These are phyloP conservation scores for Escarpia spicata DNA, from an alignment of 2,888 invertebrate species.

Conservation along the genomic window DNA sequence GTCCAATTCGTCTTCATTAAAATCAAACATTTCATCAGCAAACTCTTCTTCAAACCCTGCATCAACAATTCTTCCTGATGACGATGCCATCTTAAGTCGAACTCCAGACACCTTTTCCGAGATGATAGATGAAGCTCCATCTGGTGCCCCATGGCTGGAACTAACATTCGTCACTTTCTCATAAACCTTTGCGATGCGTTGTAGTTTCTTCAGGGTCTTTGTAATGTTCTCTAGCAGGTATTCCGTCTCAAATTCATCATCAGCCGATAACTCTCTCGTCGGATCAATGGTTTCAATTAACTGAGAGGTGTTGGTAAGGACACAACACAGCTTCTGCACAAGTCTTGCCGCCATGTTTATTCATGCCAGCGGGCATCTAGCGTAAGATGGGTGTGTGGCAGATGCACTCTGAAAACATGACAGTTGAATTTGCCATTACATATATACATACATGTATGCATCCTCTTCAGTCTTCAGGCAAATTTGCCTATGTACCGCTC, in stretches of 20 bases:
- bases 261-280: neutral
- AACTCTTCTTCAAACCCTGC: neutral
- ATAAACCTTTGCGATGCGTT: neutral
- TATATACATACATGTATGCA: no score
- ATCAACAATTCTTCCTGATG: neutral
- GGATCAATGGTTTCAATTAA: neutral
- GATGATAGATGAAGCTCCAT: neutral
- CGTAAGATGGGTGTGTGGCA: neutral
- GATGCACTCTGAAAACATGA: neutral
- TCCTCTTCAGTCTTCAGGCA: no score
- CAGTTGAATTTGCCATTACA: neutral
- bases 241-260: slow-evolving; percentile 29
- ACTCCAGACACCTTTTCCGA: neutral
- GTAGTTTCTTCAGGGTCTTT: slow-evolving; percentile 23
- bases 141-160: neutral
- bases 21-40: slow-evolving; percentile 17
- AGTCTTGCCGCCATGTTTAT: neutral
- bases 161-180: neutral
- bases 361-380: no score
- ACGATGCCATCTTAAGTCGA: neutral
- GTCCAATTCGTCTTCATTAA: slow-evolving; percentile 17
- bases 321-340: neutral
- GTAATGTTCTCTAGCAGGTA: slow-evolving; percentile 22
- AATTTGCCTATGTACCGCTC: no score
- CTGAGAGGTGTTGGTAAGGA: neutral